Base-by-base conservation (phyloP, 2,888 invertebrate genomes). In the Aquatica leii region DNA sequence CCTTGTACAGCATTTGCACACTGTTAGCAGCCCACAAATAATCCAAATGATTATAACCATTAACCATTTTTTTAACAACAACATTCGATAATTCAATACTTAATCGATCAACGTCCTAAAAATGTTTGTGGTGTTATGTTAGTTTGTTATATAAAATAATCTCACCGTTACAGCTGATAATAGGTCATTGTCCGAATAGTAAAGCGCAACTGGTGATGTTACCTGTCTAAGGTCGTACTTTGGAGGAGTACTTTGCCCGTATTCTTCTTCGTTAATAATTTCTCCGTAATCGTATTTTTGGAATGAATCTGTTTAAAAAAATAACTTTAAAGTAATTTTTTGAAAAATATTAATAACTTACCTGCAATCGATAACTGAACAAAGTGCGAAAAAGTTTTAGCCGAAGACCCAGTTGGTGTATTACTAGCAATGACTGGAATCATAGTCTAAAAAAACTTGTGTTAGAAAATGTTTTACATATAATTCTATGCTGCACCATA, bases 141-240 rank as follows among this genome's bases (percentile, higher is more conserved):
- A 6, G 4, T 14, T 18, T 12, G 14, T 9, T 9, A 8, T 12
- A 43, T 4, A 15, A 5, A n/a, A 37, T 5, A 9, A 3, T 18
- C 20, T 46, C 35, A 56, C 85, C 17, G 72, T 69, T 0, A 81
- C 81, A 8, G 83, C 78, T 0, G 84, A 80, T 1, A 86, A 69
- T 82, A 82, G 83, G 69, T 87, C 86, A 35, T 85, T 83, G 21
- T 83, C 82, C 4, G 83, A 78, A 66, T 86, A 86, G 69, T 85
- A 84, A 0, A 87, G 76, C 63, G 82, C 83, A 4, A 86, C 76
- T 0, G 86, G 86, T 1, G 82, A 78, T 8, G 70, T 79, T n/a
- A 86, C 82, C 34, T 81, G 81, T 6, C 69, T 76, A 9, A 86
- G 73, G 63, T 85, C 79, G 73, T 86, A 86, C 8, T 80, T 73